A percentile compares a stretch with the other conserved stretches of the same genome.
Conservation (phyloP, 2,113 vertebrate genomes). For the Salvelinus alpinus region DNA sequence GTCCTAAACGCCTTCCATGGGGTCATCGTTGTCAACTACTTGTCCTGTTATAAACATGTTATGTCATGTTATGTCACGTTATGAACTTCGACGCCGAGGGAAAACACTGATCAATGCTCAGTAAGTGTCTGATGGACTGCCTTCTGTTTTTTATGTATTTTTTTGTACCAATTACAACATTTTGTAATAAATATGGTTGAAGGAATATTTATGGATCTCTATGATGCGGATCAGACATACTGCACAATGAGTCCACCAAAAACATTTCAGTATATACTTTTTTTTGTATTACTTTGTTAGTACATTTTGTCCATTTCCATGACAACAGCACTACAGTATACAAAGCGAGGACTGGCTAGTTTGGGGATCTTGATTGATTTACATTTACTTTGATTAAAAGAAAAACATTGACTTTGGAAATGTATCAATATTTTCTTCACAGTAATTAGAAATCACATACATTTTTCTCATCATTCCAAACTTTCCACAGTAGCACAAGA, state of each 20-base stretch:
- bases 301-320: neutral
- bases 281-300: conserved; percentile 37
- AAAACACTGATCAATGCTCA: too few relatives aligned
- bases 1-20: too few relatives aligned
- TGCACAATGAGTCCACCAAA: neutral
- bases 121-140: conserved; percentile 9
- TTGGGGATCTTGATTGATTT: neutral
- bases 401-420: neutral
- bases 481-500: neutral
- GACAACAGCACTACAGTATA: too few relatives aligned
- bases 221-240: neutral
- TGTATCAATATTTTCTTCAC: conserved; percentile 4
- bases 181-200: conserved; percentile 32
- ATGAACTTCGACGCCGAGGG: too few relatives aligned
- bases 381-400: conserved; percentile 10
- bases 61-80: too few relatives aligned
- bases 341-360: neutral
- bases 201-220: neutral
- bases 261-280: conserved; percentile 15
- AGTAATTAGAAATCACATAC: conserved; percentile 15
- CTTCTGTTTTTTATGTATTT: conserved; percentile 12
- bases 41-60: too few relatives aligned
- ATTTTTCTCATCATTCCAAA: neutral
- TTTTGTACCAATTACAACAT: conserved; percentile 41
- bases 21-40: too few relatives aligned